phyloP scores from a whole-genome alignment of 2,888 invertebrate species.

The Mantis religiosa region DNA sequence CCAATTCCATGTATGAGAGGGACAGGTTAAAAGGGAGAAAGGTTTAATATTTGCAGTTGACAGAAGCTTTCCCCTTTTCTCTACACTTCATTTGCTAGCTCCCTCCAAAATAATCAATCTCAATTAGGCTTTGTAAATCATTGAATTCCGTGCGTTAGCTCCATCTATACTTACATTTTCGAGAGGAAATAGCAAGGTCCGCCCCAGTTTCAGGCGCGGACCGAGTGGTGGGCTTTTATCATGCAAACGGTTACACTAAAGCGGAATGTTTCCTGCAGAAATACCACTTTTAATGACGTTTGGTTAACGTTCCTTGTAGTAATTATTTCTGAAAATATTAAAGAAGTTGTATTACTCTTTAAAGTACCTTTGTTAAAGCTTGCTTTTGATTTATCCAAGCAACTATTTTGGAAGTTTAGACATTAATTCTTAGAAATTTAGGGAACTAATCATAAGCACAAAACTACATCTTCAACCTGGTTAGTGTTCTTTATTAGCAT shows the following conservation, averaged over 20 bases:
- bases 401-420: too few species aligned
- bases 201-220: not conserved
- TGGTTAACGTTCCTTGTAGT: not conserved
- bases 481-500: too few species aligned
- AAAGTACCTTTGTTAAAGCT: too few species aligned
- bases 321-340: too few species aligned
- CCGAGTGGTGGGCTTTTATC: not conserved
- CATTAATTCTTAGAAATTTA: too few species aligned
- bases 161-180: not conserved
- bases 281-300: not conserved
- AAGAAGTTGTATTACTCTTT: too few species aligned
- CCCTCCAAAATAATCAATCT: conserved; percentile 32
- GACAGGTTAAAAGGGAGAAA: conserved; percentile 6
- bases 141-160: conserved; percentile 26
- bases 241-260: not conserved
- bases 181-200: not conserved
- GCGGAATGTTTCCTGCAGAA: not conserved
- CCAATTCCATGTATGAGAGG: not conserved
- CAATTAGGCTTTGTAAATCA: conserved; percentile 33
- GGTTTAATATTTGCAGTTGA: conserved; percentile 16
- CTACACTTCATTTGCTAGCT: conserved; percentile 8
- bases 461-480: too few species aligned
- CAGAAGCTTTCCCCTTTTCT: conserved; percentile 11
- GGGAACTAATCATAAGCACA: too few species aligned
- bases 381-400: too few species aligned